phyloP scores from a whole-genome alignment of 2,888 invertebrate genomes.

The Caenorhabditis sp. region DNA sequence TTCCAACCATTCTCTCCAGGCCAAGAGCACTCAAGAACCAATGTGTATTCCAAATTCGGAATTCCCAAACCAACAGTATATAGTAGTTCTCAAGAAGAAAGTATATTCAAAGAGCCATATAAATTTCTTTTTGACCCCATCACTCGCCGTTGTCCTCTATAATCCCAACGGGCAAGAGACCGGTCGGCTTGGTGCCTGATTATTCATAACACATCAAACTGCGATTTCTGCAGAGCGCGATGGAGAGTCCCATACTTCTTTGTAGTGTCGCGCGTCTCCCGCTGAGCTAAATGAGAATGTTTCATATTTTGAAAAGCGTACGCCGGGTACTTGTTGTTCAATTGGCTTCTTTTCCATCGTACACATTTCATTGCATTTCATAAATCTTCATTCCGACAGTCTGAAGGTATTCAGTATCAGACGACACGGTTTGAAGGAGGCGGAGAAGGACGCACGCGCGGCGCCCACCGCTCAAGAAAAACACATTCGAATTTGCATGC shows the following conservation, averaged over 20 bases:
- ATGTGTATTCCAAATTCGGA: not conserved
- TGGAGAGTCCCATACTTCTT: slow-evolving; percentile 10
- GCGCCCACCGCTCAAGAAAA: slow-evolving; percentile 21
- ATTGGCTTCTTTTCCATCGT: slow-evolving; percentile 3
- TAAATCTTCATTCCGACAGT: slow-evolving; percentile 4
- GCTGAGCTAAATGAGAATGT: slow-evolving; percentile 47
- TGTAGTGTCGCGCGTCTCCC: slow-evolving; percentile 13
- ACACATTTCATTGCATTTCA: slow-evolving; percentile 2
- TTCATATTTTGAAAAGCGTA: slow-evolving; percentile 33
- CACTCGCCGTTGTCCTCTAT: slow-evolving; percentile 24
- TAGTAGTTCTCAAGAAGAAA: slow-evolving; percentile 5
- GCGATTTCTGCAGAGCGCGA: slow-evolving; percentile 16
- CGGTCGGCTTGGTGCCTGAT: slow-evolving; percentile 43
- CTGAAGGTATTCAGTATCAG: slow-evolving; percentile 21
- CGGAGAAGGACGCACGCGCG: slow-evolving; percentile 8
- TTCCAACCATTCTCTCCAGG: not conserved
- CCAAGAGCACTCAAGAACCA: slow-evolving; percentile 31
- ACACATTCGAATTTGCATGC: slow-evolving; percentile 65
- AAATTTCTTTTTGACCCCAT: slow-evolving; percentile 52
- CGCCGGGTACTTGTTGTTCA: slow-evolving; percentile 15
- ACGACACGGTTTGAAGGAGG: not conserved
- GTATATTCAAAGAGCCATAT: slow-evolving; percentile 29
- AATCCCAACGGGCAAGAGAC: slow-evolving; percentile 28
- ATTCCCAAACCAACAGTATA: slow-evolving; percentile 9
- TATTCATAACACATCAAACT: slow-evolving; percentile 50